Base-by-base conservation (phyloP, 2,113 vertebrate species). In the Mesitornis unicolor region DNA sequence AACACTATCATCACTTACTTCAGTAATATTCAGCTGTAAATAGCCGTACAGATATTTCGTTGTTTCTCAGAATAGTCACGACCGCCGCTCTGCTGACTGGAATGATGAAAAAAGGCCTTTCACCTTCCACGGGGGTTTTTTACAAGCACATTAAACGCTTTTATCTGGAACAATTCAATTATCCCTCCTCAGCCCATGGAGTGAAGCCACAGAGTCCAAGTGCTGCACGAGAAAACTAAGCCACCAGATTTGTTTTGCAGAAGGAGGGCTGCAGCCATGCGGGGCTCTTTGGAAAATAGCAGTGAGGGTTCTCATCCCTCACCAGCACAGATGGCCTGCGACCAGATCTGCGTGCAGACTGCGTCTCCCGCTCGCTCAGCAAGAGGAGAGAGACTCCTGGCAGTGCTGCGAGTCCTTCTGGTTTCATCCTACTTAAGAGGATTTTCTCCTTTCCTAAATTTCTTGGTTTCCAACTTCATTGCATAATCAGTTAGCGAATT, bases 1-100 rank as follows among this genome's bases (percentile, higher is more conserved):
- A 77, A 59, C 76, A 29, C 76, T 74, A 63, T 89, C 86, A 53
- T 77, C 45, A 51, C 78, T 91, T 95, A 79, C 86, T 96, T 90
- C 95, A 94, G 90, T 90, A 88, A 86, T 88, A 95, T 90, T 90
- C 90, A 70, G 90, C 96, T 95, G 71, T 80, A 95, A 97, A 95
- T 95, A 97, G 95, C 63, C 85, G 51, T 77, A 69, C 79, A 92
- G 79, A 90, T 93, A 95, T 83, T 95, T 84, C 1, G 0, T 65
- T 54, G 75, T 92, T 93, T 92, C 94, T 96, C 79, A 89, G 90
- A 93, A 95, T 80, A 95, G 95, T 90, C 89, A 74, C 92, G 83
- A 70, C 59, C 75, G 16, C 88, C 76, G 75, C 74, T 84, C 92
- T 47, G 38, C 50, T 77, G 86, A 77, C 35, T 36, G 88, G 64